These are phyloP conservation scores for Netelia melanura DNA, from an alignment of 2,888 invertebrate genomes.

Conservation along the genomic window DNA sequence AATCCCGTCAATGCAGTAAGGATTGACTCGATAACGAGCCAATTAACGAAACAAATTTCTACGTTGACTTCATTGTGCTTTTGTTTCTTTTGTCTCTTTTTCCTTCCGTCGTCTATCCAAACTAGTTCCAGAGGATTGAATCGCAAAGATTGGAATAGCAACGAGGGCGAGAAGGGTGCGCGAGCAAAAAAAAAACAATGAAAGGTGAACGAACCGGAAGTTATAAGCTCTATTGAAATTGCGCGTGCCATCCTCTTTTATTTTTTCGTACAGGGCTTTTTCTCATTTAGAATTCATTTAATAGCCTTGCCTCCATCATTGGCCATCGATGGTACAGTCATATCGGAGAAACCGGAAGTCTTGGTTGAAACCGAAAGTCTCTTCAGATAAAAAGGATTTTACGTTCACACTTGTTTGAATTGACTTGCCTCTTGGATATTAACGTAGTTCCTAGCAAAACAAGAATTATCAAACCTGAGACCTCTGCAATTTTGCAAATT, in stretches of 20 bases:
- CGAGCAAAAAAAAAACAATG: background rate
- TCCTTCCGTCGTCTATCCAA: background rate
- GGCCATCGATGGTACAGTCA: background rate
- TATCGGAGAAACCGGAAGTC: background rate
- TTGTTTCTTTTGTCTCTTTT: slow-evolving; percentile 5
- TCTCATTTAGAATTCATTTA: slow-evolving; percentile 31
- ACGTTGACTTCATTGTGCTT: background rate
- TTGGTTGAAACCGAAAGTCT: background rate
- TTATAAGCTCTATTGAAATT: background rate
- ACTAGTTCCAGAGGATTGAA: slow-evolving; percentile 30
- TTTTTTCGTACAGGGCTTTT: background rate
- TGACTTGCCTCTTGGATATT: too few species aligned
- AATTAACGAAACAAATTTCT: too few species aligned
- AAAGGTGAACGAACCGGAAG: background rate
- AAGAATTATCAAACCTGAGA: background rate
- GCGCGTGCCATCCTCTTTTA: slow-evolving; percentile 6
- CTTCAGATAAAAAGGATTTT: too few species aligned
- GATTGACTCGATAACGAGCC: background rate
- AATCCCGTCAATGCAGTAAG: background rate
- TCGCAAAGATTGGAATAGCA: background rate
- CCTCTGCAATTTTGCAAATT: slow-evolving; percentile 5
- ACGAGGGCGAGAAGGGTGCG: background rate
- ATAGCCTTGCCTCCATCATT: slow-evolving; percentile 17
- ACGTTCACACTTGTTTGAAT: too few species aligned
- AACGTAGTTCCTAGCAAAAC: too few species aligned